Evolutionary conservation across 2,113 vertebrate genomes (phyloP), one percentile per base, ranked within the genome.

Genomic region (Phalacrocorax pelagicus): DNA sequence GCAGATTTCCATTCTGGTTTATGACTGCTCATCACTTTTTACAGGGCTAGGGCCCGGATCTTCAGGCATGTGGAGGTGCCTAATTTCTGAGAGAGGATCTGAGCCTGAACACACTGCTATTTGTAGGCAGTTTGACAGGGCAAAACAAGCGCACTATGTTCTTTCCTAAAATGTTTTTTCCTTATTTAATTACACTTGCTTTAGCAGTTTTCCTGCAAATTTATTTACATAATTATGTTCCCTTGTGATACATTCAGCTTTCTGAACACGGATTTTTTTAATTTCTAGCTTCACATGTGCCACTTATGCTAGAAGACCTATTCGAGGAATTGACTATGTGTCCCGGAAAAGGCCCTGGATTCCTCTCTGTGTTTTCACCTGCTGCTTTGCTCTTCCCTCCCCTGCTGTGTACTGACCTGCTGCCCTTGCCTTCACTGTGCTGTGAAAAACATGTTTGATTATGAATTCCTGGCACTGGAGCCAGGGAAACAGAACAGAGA

Each of bases 361-460:
- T 89, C 17, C 63, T 84, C 2, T 77, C n/a, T 63, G 19, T 62
- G 22, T 92, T 86, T 74, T 63, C 4, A 86, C 90, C 90, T 96
- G 58, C 92, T 83, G 90, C 82, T 93, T 71, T 78, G 79, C 55
- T 83, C 32, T 52, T 83, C 9, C 27, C 75, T 78, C 78, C 55
- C 92, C 88, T 61, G 92, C 92, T 86, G 96, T 81, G 93, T 38
- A 24, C 47, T 92, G 93, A 86, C 92, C 94, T 93, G 88, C 90
- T 96, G 90, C 75, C 85, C 82, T 77, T 70, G 81, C 46, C 71
- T 75, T 94, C n/a, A 0, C 51, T 66, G 55, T 47, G 92, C 75
- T 3, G 6, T 70, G 75, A 55, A 77, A 94, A 92, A 90, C 57
- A 47, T 10, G 27, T 80, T 62, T 77, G 79, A 93, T 90, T 81